A percentile compares a stretch with the other conserved stretches of the same genome.
Evolutionary conservation across 2,797 vertebrate genomes (phyloP).

Genomic region (Spheniscus humboldti): DNA sequence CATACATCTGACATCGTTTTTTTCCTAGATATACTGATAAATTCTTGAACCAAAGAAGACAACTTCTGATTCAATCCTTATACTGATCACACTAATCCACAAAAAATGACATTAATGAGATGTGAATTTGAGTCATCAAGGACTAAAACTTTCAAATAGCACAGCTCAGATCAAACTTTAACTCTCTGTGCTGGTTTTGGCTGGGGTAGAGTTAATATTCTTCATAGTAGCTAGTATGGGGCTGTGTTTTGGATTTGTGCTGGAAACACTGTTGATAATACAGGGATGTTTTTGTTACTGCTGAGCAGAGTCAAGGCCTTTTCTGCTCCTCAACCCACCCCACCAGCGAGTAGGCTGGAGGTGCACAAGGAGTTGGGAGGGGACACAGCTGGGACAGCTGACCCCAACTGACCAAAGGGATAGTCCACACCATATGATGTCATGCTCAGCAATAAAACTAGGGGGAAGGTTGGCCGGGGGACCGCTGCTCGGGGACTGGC

Average conservation of each 20-base stretch:
- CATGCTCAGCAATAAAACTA: neutral
- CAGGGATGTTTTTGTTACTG: neutral
- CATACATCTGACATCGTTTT: neutral
- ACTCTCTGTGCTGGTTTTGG: neutral
- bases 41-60: neutral
- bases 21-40: neutral
- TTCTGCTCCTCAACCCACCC: neutral
- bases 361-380: neutral
- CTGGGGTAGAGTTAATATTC: neutral
- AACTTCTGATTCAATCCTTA: neutral
- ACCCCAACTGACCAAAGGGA: neutral
- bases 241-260: too few species aligned
- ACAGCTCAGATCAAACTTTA: neutral
- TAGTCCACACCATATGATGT: accelerated
- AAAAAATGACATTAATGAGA: neutral
- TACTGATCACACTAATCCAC: neutral
- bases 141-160: neutral
- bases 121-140: neutral
- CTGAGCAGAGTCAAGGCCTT: neutral
- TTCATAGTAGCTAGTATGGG: neutral
- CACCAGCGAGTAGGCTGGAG: neutral
- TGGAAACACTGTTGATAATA: too few species aligned
- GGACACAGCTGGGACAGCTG: neutral
- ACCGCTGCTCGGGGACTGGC: neutral
- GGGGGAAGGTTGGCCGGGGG: neutral